phyloP scores from a whole-genome alignment of 2,797 vertebrate genomes.

The Enteromius afrohamiltoni region DNA sequence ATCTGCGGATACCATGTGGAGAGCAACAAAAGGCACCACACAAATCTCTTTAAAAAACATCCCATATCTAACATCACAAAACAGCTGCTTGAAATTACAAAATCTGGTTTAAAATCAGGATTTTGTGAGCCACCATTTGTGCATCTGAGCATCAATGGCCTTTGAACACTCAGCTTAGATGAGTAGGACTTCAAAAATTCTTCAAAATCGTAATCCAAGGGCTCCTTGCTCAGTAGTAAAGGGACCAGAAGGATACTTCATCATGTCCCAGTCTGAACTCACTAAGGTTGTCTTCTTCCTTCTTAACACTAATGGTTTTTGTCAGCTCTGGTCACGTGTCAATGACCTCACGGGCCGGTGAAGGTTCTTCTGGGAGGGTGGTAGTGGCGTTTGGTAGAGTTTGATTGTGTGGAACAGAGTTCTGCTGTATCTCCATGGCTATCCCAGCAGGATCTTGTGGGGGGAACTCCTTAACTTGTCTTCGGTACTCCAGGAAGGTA shows the following conservation, averaged over 20 bases:
- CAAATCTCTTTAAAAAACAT: constrained; percentile 23
- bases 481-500: constrained; percentile 85
- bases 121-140: constrained; percentile 33
- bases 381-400: constrained; percentile 76
- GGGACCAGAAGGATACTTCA: background rate
- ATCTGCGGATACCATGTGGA: background rate
- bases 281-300: background rate
- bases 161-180: constrained; percentile 35
- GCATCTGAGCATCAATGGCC: constrained; percentile 38
- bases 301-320: background rate
- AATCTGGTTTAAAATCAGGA: constrained; percentile 47
- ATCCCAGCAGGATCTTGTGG: constrained; percentile 76
- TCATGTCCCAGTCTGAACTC: background rate
- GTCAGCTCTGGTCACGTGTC: constrained; percentile 77
- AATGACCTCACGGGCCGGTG: constrained; percentile 78
- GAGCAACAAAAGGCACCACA: background rate
- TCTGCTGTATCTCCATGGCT: constrained; percentile 84
- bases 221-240: constrained; percentile 23
- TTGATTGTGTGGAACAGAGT: constrained; percentile 77
- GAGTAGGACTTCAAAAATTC: constrained; percentile 51
- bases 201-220: constrained; percentile 41
- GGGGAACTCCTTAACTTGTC: constrained; percentile 85
- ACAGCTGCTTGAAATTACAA: constrained; percentile 42
- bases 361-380: constrained; percentile 77
- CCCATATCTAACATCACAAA: constrained; percentile 41